phyloP scores from a whole-genome alignment of 2,888 invertebrate species.

The Deilephila porcellus region DNA sequence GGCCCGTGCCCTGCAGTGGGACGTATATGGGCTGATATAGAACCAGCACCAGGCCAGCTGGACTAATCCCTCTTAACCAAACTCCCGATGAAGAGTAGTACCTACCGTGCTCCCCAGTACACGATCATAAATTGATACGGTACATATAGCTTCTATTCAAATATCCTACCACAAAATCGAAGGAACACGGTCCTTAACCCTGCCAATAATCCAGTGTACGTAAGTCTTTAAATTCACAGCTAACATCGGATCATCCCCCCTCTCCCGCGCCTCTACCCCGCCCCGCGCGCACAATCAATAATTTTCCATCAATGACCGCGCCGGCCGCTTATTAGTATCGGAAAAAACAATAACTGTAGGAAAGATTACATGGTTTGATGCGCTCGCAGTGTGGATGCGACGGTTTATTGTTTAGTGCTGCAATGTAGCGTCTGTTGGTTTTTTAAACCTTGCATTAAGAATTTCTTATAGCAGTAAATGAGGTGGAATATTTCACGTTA shows the following conservation, averaged over 20 bases:
- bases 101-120: too few species aligned
- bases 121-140: too few species aligned
- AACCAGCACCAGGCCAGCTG: too few species aligned
- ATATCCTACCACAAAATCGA: too few species aligned
- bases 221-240: neutral
- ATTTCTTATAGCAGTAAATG: too few species aligned
- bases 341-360: conserved; percentile 79
- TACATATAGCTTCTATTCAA: too few species aligned
- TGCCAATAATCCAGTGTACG: neutral
- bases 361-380: conserved; percentile 63
- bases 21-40: too few species aligned
- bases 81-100: too few species aligned
- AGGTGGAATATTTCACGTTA: too few species aligned
- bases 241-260: neutral
- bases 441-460: neutral
- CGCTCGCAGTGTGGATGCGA: conserved; percentile 55
- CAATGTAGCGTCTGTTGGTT: neutral
- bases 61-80: too few species aligned
- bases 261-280: neutral
- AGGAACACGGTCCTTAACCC: too few species aligned
- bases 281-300: conserved; percentile 66
- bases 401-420: conserved; percentile 28
- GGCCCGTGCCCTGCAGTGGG: too few species aligned
- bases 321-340: conserved; percentile 75
- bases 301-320: conserved; percentile 80